Evolutionary conservation across 2,888 invertebrate species (phyloP).

Genomic region (Drosophila putrida): DNA sequence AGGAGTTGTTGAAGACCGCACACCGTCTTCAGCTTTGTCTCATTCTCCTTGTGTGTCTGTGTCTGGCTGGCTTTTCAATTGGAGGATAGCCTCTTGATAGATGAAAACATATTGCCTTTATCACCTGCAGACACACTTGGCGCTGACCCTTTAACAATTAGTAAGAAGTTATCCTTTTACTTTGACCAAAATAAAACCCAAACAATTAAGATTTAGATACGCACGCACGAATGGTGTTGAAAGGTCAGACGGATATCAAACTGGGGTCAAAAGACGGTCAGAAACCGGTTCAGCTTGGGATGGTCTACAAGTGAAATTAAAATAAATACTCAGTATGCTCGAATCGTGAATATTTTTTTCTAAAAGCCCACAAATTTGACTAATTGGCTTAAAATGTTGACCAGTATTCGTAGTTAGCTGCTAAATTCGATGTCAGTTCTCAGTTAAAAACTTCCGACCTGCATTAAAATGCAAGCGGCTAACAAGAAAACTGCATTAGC

Average conservation of each 20-base stretch:
- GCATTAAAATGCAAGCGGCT: slow-evolving; percentile 71
- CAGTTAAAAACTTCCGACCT: slow-evolving; percentile 33
- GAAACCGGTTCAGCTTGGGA: slow-evolving; percentile 39
- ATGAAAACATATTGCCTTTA: slow-evolving; percentile 65
- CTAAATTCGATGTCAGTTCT: slow-evolving; percentile 39
- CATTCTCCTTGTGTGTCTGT: background rate
- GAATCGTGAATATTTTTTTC: slow-evolving; percentile 34
- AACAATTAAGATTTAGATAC: slow-evolving; percentile 71
- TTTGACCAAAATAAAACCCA: slow-evolving; percentile 23
- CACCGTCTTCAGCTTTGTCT: slow-evolving; percentile 12
- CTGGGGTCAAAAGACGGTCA: slow-evolving; percentile 32
- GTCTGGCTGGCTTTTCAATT: slow-evolving; percentile 48
- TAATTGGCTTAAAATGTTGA: slow-evolving; percentile 63
- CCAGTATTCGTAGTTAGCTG: slow-evolving; percentile 13
- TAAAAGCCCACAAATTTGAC: slow-evolving; percentile 62
- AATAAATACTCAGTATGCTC: slow-evolving; percentile 31
- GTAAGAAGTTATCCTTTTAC: slow-evolving; percentile 59
- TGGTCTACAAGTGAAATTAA: slow-evolving; percentile 18
- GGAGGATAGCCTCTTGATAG: slow-evolving; percentile 37
- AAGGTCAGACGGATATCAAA: slow-evolving; percentile 46
- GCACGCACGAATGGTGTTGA: slow-evolving; percentile 51
- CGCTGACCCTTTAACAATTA: slow-evolving; percentile 42
- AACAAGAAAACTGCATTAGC: slow-evolving; percentile 76
- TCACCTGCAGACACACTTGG: slow-evolving; percentile 57
- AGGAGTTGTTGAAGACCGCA: slow-evolving; percentile 48